Conservation (phyloP, 1,140 invertebrate species). For the Formica exsecta region DNA sequence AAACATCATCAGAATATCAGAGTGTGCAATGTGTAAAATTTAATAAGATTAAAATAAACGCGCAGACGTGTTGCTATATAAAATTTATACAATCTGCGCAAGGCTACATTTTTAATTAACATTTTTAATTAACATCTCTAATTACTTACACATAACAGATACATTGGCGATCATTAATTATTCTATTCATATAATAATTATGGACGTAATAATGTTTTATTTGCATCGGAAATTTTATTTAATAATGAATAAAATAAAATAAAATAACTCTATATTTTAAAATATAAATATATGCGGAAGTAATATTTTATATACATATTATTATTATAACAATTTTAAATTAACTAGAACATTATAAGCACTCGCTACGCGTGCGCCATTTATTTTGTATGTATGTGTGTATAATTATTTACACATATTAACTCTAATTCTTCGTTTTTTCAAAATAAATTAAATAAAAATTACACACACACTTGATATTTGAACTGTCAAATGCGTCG, state of each 20-base stretch:
- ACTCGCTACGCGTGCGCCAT: too few species aligned
- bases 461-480: too few species aligned
- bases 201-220: conserved; percentile 20
- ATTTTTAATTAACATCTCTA: conserved; percentile 6
- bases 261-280: too few species aligned
- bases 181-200: neutral
- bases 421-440: too few species aligned
- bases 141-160: conserved; percentile 25
- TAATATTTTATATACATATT: neutral
- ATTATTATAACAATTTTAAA: conserved; percentile 14
- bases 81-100: neutral
- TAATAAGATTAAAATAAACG: conserved; percentile 34
- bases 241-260: neutral
- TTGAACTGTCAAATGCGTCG: too few species aligned
- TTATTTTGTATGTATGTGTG: too few species aligned
- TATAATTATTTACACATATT: too few species aligned
- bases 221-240: conserved; percentile 14
- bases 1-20: neutral
- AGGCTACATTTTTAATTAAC: conserved; percentile 5
- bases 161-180: conserved; percentile 14
- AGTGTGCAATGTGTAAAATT: neutral
- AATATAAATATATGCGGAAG: neutral
- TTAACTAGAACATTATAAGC: too few species aligned
- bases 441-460: too few species aligned
- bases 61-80: neutral